Evolutionary conservation across 1,140 invertebrate genomes (phyloP), one percentile per base, ranked within the genome.

Genomic region (Eriosoma lanigerum): DNA sequence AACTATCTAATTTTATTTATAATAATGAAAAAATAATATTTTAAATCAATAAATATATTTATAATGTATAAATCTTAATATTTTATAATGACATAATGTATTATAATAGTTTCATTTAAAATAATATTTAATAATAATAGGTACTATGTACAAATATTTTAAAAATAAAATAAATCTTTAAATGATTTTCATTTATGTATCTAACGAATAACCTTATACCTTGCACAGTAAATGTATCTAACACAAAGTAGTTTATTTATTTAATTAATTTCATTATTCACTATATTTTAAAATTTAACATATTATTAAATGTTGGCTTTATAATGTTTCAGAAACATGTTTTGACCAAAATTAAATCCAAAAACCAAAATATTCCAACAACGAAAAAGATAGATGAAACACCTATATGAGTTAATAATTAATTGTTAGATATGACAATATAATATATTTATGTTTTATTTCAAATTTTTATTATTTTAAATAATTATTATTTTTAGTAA

Each of bases 281-380:
- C 9, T n/a, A 64, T 38, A 44, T 13, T 21, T 1, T 60, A 13
- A 21, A 58, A 21, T 58, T 26, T 21, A 26, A n/a, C 24, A 58
- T 4, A 38, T 38, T 38, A 38, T 8, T 8, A 38, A 8, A 38
- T 38, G 3, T 38, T 38, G 8, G 8, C 8, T 66, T 24, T 3
- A 0, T 58, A 8, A 17, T 56, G 29, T 76, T 76, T 58, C 52
- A 76, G 73, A 76, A 76, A 60, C 50, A 19, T 6, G 3, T 76
- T 17, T 5, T 44, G 21, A 44, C 29, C 5, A 76, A 76, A 76
- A 44, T 60, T 3, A 76, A 58, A 46, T 0, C 15, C 0, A 76
- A 76, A 58, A 58, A 58, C 17, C 32, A 60, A 76, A 58, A 46
- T 3, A 10, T 8, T 56, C 3, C 15, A 15, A n/a, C 10, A 19